Evolutionary conservation across 2,113 vertebrate species (phyloP).

Genomic region (Ctenomys sociabilis): DNA sequence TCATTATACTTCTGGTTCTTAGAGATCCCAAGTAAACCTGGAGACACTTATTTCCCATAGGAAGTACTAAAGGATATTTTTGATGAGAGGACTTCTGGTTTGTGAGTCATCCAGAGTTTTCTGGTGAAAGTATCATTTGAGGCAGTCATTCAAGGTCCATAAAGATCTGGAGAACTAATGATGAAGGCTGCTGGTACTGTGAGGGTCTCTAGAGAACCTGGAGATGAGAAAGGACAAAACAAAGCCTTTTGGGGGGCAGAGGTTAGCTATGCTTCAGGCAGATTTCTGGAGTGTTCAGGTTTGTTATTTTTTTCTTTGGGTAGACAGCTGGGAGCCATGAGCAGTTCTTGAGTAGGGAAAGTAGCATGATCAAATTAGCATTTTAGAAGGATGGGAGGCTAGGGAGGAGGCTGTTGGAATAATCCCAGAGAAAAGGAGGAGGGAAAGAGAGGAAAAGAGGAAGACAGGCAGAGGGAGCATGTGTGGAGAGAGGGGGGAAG

Average conservation of each 20-base stretch:
- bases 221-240: not conserved
- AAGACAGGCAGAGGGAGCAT: not conserved
- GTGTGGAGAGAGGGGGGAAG: not conserved
- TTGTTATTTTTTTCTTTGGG: conserved; percentile 20
- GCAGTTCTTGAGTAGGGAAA: conserved; percentile 59
- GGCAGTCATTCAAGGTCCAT: conserved; percentile 32
- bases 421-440: not conserved
- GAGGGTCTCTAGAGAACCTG: not conserved
- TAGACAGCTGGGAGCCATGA: conserved; percentile 45
- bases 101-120: conserved; percentile 48
- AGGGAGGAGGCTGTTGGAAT: not conserved
- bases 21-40: not conserved
- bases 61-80: not conserved
- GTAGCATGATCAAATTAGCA: conserved; percentile 42
- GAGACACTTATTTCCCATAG: conserved; percentile 39
- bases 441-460: not conserved
- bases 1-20: not conserved
- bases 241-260: not conserved
- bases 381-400: conserved; percentile 62
- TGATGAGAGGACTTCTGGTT: conserved; percentile 2
- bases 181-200: not conserved
- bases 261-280: not conserved
- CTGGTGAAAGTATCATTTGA: conserved; percentile 53
- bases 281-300: not conserved
- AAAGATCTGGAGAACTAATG: conserved; percentile 30